These are phyloP conservation scores for Athalia cordata DNA, from an alignment of 2,888 invertebrate species.

Conservation along the genomic window DNA sequence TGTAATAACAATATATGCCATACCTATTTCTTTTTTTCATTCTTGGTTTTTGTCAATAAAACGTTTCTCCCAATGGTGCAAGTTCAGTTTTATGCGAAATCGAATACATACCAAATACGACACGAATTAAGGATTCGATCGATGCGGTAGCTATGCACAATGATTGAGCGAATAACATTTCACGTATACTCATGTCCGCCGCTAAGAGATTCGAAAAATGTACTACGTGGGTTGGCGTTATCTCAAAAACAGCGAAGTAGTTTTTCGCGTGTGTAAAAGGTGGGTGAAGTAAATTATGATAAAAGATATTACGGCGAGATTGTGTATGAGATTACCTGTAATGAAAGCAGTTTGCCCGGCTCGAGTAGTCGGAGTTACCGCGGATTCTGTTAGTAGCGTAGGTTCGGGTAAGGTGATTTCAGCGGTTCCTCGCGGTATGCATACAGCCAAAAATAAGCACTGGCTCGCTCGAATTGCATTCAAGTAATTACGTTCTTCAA, in stretches of 20 bases:
- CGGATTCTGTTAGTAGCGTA: background rate
- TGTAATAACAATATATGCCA: too few species aligned
- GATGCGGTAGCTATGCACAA: too few species aligned
- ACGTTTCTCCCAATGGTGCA: too few species aligned
- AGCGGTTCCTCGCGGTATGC: conserved; percentile 19
- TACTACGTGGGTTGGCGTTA: background rate
- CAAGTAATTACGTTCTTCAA: conserved; percentile 22
- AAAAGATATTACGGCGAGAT: background rate
- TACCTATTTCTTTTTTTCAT: too few species aligned
- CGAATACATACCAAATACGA: too few species aligned
- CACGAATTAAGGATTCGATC: too few species aligned
- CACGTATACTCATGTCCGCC: too few species aligned
- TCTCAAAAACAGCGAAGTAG: background rate
- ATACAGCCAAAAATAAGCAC: conserved; percentile 20
- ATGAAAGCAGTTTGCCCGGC: conserved; percentile 33
- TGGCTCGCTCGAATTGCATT: conserved; percentile 15
- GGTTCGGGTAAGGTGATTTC: conserved; percentile 8
- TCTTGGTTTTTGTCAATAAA: too few species aligned
- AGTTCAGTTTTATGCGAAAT: too few species aligned
- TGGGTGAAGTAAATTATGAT: background rate
- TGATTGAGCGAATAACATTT: too few species aligned
- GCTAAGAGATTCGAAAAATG: background rate
- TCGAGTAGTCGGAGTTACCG: conserved; percentile 5
- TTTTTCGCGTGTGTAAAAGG: background rate
- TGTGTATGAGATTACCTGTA: conserved; percentile 35